phyloP scores from a whole-genome alignment of 2,888 invertebrate genomes.

The Cabera pusaria region DNA sequence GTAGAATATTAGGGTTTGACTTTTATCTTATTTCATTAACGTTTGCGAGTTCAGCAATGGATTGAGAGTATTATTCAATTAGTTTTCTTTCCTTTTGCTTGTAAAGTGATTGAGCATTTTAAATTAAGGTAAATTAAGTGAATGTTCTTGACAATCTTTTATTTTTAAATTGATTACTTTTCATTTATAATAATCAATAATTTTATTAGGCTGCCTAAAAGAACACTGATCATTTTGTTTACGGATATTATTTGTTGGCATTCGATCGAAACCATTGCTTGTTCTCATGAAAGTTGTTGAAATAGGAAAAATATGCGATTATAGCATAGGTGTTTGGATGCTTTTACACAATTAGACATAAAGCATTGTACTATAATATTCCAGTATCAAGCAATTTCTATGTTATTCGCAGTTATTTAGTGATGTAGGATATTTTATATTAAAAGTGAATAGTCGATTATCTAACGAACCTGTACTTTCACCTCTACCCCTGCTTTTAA shows the following conservation, averaged over 20 bases:
- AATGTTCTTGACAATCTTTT: too few relatives aligned
- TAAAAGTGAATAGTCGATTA: slow-evolving; percentile 31
- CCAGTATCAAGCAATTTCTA: slow-evolving; percentile 59
- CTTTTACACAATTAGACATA: slow-evolving; percentile 77
- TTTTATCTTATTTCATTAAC: slow-evolving; percentile 14
- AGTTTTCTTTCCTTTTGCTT: too few relatives aligned
- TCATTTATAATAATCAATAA: too few relatives aligned
- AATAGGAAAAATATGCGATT: slow-evolving; percentile 43
- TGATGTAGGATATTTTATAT: slow-evolving; percentile 75
- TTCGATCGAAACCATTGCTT: too few relatives aligned
- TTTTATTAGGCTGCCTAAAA: too few relatives aligned
- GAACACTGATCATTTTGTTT: too few relatives aligned
- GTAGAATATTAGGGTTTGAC: slow-evolving; percentile 17
- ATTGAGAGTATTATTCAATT: too few relatives aligned
- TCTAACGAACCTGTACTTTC: slow-evolving; percentile 34
- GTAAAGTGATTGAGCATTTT: too few relatives aligned
- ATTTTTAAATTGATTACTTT: too few relatives aligned
- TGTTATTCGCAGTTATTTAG: slow-evolving; percentile 63
- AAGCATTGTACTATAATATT: slow-evolving; percentile 71
- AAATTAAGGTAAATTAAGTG: too few relatives aligned
- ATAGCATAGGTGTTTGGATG: slow-evolving; percentile 78
- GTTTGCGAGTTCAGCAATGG: slow-evolving; percentile 6
- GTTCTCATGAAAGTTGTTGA: too few relatives aligned
- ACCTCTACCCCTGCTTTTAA: slow-evolving; percentile 39
- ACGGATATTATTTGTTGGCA: too few relatives aligned